Base-by-base conservation (phyloP, 2,888 invertebrate species). In the Yponomeuta malinellus region DNA sequence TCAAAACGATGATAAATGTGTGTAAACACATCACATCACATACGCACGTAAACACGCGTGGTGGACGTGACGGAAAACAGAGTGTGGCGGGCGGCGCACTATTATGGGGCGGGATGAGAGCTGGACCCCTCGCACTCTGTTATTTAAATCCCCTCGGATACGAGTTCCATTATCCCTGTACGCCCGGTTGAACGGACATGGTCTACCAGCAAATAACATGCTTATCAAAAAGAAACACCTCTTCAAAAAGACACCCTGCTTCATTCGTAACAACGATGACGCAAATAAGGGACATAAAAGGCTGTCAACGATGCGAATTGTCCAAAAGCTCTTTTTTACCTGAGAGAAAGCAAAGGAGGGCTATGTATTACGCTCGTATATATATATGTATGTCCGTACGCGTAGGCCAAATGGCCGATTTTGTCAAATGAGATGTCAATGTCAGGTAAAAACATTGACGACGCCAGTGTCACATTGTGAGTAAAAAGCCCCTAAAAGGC, bases 81-180 rank as follows among this genome's bases (percentile, higher is more conserved):
- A 10, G 69, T 63, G 72, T 63, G 71, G 73, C 76, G 75, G 77
- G 43, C 43, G 43, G 43, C 43, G 43, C 5, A 43, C 43, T 8
- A 43, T 43, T 43, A 8, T 8, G 6, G 43, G 43, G 43, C 43
- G 43, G 43, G 43, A 43, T 43, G 43, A 43, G 29, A 59, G 52
- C 65, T 33, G 31, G 80, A 72, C 74, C 74, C 81, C 79, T 81
- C 82, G 80, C 80, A 79, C 78, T 75, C 85, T 80, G 86, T 89
- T 89, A 88, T 86, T 87, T 85, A 86, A 88, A 88, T 87, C 89
- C 88, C 86, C 82, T 81, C 80, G 81, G 86, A 85, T 81, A 82
- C 78, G 80, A 82, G 83, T 78, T 82, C 83, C 84, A 86, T 87
- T 88, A 86, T 84, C 83, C 84, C 75, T 74, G 75, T 78, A 76